These are phyloP conservation scores for Chaetura pelagica DNA, from an alignment of 2,113 vertebrate species.

Conservation along the genomic window DNA sequence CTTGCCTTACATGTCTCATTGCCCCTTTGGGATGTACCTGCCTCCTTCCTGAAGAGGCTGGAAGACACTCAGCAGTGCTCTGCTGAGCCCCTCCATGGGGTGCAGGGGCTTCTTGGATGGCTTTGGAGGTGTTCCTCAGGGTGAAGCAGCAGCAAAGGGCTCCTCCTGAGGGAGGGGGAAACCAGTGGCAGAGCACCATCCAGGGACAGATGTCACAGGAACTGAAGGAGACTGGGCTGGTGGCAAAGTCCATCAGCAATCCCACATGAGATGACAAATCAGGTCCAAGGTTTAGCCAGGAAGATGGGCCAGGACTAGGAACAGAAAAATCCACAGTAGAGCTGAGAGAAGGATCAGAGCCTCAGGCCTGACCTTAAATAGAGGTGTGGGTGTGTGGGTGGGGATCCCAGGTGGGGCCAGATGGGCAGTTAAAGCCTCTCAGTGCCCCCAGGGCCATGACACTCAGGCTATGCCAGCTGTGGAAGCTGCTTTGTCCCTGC, in stretches of 20 bases:
- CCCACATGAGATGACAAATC: neutral
- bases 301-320: accelerated
- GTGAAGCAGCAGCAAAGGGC: neutral
- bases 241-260: neutral
- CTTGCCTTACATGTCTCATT: neutral
- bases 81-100: neutral
- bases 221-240: accelerated
- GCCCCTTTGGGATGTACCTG: neutral
- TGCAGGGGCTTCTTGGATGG: neutral
- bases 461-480: neutral
- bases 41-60: neutral
- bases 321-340: neutral
- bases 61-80: neutral
- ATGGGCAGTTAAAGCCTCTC: neutral
- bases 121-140: neutral
- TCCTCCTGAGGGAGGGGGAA: neutral
- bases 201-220: neutral
- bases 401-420: neutral
- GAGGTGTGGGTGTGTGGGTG: neutral
- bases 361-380: neutral
- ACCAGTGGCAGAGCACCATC: neutral
- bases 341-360: accelerated
- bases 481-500: neutral
- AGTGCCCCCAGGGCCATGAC: neutral
- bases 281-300: neutral